These are phyloP conservation scores for Hormaphis cornu DNA, from an alignment of 1,140 invertebrate genomes.

Conservation along the genomic window DNA sequence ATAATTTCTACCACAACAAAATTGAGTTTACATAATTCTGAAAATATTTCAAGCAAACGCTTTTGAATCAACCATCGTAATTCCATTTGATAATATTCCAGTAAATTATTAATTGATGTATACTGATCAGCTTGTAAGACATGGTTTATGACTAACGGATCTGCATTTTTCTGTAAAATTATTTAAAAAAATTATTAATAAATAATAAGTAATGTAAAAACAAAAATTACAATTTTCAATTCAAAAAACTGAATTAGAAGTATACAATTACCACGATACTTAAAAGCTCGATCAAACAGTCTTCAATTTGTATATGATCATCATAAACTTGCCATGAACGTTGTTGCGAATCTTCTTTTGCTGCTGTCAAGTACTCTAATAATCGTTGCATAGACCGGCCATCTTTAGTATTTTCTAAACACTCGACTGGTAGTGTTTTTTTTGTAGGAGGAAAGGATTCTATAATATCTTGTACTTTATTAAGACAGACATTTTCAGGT, in stretches of 20 bases:
- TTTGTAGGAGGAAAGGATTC: slow-evolving; percentile 11
- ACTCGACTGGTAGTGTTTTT: slow-evolving; percentile 45
- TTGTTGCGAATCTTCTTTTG: slow-evolving; percentile 87
- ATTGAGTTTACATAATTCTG: slow-evolving; percentile 74
- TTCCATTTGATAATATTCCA: slow-evolving; percentile 90
- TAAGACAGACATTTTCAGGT: slow-evolving; percentile 6
- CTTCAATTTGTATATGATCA: slow-evolving; percentile 75
- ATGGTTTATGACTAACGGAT: slow-evolving; percentile 66
- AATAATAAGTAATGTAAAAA: too few relatives aligned
- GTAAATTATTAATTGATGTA: slow-evolving; percentile 61
- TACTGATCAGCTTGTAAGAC: slow-evolving; percentile 67
- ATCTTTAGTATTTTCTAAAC: slow-evolving; percentile 61
- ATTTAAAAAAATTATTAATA: slow-evolving; percentile 23
- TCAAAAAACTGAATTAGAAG: neutral
- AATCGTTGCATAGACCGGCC: slow-evolving; percentile 67
- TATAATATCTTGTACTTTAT: slow-evolving; percentile 33
- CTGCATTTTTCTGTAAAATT: slow-evolving; percentile 63
- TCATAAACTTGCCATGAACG: slow-evolving; percentile 87
- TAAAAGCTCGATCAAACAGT: slow-evolving; percentile 73
- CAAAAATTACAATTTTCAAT: neutral
- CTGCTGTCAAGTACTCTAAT: slow-evolving; percentile 69
- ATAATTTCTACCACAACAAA: slow-evolving; percentile 66
- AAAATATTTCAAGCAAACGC: slow-evolving; percentile 73
- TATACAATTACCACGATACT: slow-evolving; percentile 64
- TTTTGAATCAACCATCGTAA: slow-evolving; percentile 71